A percentile compares a stretch with the other conserved stretches of the same genome.
These are phyloP conservation scores for Formica exsecta DNA, from an alignment of 1,140 invertebrate genomes.

Conservation along the genomic window DNA sequence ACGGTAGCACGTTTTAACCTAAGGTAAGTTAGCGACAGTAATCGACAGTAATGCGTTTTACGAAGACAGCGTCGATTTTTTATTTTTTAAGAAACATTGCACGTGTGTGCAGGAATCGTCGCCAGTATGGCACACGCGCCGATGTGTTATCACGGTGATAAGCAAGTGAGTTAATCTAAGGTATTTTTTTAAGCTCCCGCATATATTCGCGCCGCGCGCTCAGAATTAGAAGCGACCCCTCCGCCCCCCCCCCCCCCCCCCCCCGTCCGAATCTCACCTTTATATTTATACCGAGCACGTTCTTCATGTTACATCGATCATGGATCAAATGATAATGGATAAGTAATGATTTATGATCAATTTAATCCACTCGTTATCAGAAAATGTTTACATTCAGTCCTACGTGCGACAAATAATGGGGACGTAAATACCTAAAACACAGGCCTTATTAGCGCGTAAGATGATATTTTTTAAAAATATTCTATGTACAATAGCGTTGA, in stretches of 20 bases:
- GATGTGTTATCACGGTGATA: constrained; percentile 68
- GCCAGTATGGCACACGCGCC: neutral
- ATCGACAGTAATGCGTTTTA: constrained; percentile 54
- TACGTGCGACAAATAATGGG: constrained; percentile 11
- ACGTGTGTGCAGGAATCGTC: constrained; percentile 11
- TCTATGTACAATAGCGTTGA: constrained; percentile 1
- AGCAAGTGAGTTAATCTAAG: constrained; percentile 69
- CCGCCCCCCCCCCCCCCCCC: too few species aligned
- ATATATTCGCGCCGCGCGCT: constrained; percentile 6
- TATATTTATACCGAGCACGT: neutral
- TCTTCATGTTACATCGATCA: neutral
- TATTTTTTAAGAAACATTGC: constrained; percentile 52
- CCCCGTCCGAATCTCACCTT: constrained; percentile 12
- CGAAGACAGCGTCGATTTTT: constrained; percentile 62
- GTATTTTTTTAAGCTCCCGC: constrained; percentile 2
- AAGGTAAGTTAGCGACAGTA: constrained; percentile 17
- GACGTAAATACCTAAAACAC: constrained; percentile 72
- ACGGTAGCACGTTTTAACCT: constrained; percentile 61
- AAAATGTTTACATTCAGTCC: neutral
- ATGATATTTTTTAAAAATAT: constrained; percentile 68
- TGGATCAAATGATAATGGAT: neutral
- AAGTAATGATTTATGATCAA: neutral
- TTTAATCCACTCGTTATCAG: constrained; percentile 9
- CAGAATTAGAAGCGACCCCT: neutral
- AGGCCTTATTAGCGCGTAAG: constrained; percentile 82